Percentiles rank a stretch among this genome's conserved stretches.
phyloP scores from a whole-genome alignment of 2,797 vertebrate species.

The Carcharodon carcharias region DNA sequence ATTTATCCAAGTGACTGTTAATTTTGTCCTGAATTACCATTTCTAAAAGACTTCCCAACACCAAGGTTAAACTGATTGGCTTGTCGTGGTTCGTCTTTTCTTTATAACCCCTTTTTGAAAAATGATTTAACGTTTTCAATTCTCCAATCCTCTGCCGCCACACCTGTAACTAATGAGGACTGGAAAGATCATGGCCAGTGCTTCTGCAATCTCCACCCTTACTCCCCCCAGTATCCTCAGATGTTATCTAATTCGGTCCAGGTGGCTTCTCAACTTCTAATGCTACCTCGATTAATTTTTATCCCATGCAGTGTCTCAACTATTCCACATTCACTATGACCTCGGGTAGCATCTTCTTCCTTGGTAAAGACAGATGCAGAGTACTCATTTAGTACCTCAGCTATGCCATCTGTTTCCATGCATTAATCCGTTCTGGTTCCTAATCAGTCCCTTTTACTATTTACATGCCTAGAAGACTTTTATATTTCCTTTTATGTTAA shows the following conservation, averaged over 20 bases:
- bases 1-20: not conserved
- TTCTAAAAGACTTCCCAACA: not conserved
- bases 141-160: not conserved
- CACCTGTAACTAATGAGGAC: not conserved
- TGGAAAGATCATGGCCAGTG: not conserved
- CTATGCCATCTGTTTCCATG: not conserved
- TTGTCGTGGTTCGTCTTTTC: not conserved
- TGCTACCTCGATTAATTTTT: not conserved
- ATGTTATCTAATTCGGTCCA: not conserved
- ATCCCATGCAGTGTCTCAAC: not conserved
- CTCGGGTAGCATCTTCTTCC: not conserved
- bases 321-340: not conserved
- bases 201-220: not conserved
- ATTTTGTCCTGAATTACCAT: not conserved
- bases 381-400: not conserved
- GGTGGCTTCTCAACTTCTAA: not conserved
- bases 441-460: no score
- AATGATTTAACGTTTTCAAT: not conserved
- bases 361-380: not conserved
- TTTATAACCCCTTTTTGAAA: not conserved
- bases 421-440: no score
- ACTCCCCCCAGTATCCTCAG: not conserved
- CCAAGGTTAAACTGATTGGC: not conserved
- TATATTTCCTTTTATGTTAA: no score
- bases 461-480: no score